A percentile compares a stretch with the other conserved stretches of the same genome.
These are phyloP conservation scores for Colletes latitarsis DNA, from an alignment of 1,140 invertebrate genomes.

Conservation along the genomic window DNA sequence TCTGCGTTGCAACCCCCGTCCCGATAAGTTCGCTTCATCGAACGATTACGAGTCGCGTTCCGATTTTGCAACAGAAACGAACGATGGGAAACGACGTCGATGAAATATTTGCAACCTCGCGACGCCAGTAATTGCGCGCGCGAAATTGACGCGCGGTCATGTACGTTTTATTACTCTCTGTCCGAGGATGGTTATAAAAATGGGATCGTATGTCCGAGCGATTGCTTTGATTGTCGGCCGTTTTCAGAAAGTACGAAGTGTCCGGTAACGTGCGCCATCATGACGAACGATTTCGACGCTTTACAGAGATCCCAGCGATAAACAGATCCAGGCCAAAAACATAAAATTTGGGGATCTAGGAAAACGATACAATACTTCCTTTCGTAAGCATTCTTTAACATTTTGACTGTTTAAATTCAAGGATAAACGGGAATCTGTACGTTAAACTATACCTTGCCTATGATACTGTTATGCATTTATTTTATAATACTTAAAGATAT, in stretches of 20 bases:
- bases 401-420: no score
- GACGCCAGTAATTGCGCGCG: neutral
- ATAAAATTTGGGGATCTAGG: neutral
- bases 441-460: no score
- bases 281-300: neutral
- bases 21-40: slow-evolving; percentile 4
- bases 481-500: no score
- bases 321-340: neutral
- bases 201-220: neutral
- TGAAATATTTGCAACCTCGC: neutral
- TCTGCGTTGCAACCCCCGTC: no score
- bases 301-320: neutral
- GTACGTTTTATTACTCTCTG: neutral
- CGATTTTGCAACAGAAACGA: neutral
- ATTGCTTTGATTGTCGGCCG: neutral
- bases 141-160: neutral
- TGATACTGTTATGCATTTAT: no score
- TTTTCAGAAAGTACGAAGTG: neutral
- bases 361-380: no score
- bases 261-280: neutral
- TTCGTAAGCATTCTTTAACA: no score
- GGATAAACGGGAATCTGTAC: no score
- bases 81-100: neutral
- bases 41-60: neutral
- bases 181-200: neutral